Conservation (phyloP, 2,113 vertebrate species). For the Otis tarda region DNA sequence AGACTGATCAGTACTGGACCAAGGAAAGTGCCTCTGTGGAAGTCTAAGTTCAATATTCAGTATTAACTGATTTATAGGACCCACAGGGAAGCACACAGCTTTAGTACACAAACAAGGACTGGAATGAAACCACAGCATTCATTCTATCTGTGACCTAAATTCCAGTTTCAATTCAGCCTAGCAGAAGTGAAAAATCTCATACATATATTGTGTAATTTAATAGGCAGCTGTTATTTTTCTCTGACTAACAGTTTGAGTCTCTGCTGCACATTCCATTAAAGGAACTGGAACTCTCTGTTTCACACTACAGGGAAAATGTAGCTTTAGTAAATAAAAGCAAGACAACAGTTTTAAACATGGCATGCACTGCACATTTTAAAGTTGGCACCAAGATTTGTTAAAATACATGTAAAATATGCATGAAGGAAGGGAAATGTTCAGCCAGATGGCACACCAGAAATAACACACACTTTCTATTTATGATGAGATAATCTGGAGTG, state of each 20-base stretch:
- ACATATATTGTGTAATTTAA: neutral
- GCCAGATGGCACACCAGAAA: slow-evolving; percentile 31
- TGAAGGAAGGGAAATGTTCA: slow-evolving; percentile 4
- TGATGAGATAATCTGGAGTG: slow-evolving; percentile 1
- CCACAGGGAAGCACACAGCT: neutral
- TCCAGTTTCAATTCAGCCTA: neutral
- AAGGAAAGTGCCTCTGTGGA: neutral
- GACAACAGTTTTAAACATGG: neutral
- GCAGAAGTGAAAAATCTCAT: neutral
- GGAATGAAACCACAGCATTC: neutral
- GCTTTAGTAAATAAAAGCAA: neutral
- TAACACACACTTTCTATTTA: slow-evolving; percentile 40
- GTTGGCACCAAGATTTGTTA: neutral
- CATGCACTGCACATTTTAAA: neutral
- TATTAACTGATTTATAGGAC: neutral
- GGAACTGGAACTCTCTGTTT: neutral
- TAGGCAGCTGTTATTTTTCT: neutral
- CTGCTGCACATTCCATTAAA: neutral
- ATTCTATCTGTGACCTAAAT: neutral
- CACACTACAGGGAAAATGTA: neutral
- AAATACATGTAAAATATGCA: neutral
- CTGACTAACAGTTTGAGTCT: neutral
- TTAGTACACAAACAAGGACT: neutral
- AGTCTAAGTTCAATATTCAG: neutral
- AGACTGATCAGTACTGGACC: neutral